Evolutionary conservation across 2,888 invertebrate genomes (phyloP), one percentile per base, ranked within the genome.

Genomic region (Marronus borbonicus): DNA sequence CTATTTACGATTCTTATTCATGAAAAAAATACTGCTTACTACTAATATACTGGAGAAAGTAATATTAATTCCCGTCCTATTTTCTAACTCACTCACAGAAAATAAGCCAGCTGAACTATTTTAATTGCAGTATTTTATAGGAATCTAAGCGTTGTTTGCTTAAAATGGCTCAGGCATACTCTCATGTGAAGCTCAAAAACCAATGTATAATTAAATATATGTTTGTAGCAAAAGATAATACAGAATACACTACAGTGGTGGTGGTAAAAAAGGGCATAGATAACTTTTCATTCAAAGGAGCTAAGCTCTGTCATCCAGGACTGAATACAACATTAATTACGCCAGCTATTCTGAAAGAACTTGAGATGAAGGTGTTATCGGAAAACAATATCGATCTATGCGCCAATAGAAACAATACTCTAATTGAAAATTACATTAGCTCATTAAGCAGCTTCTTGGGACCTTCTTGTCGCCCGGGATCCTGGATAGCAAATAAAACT

Each of bases 391-490:
- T 81, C 3, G 81, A 82, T 49, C 81, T 81, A 65, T 82, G 80
- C 24, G 14, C 55, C 14, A 78, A 79, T 64, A 77, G 74, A 20
- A 83, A 82, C 64, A 88, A 86, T 79, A 90, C 91, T 0, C 87
- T 91, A 8, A 90, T 90, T 0, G 87, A 93, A 85, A 86, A 94
- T 81, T 93, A 94, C 80, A 89, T 93, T 24, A 89, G 90, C 58
- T 90, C 91, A 1, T 89, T 95, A 0, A 90, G 89, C 72, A 84
- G 86, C 0, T 94, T 93, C 89, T 96, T 96, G 89, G 90, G 91
- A 0, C 88, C 89, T 0, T 93, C 92, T 79, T 96, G 96, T 88
- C 90, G 94, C 69, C 95, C 95, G 3, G 95, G 95, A 0, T 84
- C 88, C 0, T 94, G 94, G 94, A 91, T 92, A 2, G 83, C 89